Conservation (phyloP, 2,888 invertebrate species). For the Adelognathus sp. region DNA sequence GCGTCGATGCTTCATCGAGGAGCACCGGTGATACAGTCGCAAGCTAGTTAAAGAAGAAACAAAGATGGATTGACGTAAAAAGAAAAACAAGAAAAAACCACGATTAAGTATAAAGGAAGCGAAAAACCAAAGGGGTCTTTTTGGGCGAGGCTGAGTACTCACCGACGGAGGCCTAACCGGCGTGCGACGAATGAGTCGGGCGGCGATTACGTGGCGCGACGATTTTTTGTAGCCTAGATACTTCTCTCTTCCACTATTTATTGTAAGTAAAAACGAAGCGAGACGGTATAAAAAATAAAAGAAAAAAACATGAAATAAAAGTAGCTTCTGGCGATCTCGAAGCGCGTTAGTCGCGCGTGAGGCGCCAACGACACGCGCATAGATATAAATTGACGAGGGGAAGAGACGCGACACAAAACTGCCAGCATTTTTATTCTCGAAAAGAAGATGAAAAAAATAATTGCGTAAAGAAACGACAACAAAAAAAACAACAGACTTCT, state of each 20-base stretch:
- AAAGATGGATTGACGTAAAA: slow-evolving; percentile 7
- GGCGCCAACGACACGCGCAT: background rate
- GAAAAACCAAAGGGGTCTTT: slow-evolving; percentile 57
- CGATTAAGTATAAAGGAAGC: slow-evolving; percentile 37
- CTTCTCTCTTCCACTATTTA: slow-evolving; percentile 78
- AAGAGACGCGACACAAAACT: slow-evolving; percentile 67
- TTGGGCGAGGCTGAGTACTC: slow-evolving; percentile 58
- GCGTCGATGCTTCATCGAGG: slow-evolving; percentile 83
- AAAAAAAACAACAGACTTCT: slow-evolving; percentile 1
- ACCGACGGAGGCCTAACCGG: slow-evolving; percentile 69
- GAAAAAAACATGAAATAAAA: slow-evolving; percentile 6
- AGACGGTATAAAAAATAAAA: slow-evolving; percentile 18
- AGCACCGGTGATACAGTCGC: slow-evolving; percentile 84
- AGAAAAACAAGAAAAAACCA: too few species aligned
- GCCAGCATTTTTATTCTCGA: slow-evolving; percentile 69
- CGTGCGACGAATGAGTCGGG: slow-evolving; percentile 54
- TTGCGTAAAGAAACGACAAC: background rate
- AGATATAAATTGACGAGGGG: slow-evolving; percentile 49
- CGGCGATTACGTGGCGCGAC: slow-evolving; percentile 51
- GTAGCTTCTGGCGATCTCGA: slow-evolving; percentile 50
- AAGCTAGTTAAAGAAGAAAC: slow-evolving; percentile 81
- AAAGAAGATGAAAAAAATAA: slow-evolving; percentile 37
- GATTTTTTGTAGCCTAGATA: slow-evolving; percentile 67
- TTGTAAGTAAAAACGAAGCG: slow-evolving; percentile 61
- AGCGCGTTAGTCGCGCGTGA: slow-evolving; percentile 37